Percentiles rank a stretch among this genome's conserved stretches.
Evolutionary conservation across 1,140 invertebrate species (phyloP).

Genomic region (Saccostrea glomerata): DNA sequence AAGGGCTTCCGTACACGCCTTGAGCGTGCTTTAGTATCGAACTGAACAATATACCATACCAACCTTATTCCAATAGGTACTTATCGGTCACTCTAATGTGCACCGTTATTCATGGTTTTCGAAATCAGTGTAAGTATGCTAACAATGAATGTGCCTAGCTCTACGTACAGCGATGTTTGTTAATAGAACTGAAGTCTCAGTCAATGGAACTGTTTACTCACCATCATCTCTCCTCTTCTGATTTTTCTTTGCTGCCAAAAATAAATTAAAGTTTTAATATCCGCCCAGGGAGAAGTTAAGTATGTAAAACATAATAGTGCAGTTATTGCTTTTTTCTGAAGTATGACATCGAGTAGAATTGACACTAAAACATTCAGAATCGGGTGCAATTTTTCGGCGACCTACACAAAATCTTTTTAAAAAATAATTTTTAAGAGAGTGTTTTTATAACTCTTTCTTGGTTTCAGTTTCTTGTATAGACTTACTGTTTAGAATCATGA

Average conservation of each 20-base stretch:
- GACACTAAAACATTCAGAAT: background rate
- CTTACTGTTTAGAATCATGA: conserved; percentile 29
- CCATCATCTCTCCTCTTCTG: conserved; percentile 11
- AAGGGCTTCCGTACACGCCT: background rate
- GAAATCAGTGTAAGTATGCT: background rate
- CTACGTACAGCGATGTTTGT: background rate
- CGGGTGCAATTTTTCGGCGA: background rate
- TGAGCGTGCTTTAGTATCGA: background rate
- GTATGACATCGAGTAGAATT: background rate
- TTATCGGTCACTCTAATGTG: background rate
- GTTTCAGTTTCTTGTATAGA: background rate
- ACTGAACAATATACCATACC: background rate
- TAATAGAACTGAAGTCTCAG: too few relatives aligned
- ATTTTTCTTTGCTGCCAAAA: conserved; percentile 19
- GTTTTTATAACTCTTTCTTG: background rate
- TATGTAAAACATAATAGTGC: background rate
- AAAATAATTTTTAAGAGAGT: background rate
- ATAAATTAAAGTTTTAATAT: background rate
- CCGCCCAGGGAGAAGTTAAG: background rate
- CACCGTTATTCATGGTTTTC: background rate
- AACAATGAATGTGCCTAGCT: background rate
- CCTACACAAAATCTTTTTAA: background rate
- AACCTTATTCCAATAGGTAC: background rate
- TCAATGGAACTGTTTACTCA: background rate
- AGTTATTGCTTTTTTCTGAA: background rate